These are phyloP conservation scores for Chinchilla lanigera DNA, from an alignment of 2,113 vertebrate species.

Conservation along the genomic window DNA sequence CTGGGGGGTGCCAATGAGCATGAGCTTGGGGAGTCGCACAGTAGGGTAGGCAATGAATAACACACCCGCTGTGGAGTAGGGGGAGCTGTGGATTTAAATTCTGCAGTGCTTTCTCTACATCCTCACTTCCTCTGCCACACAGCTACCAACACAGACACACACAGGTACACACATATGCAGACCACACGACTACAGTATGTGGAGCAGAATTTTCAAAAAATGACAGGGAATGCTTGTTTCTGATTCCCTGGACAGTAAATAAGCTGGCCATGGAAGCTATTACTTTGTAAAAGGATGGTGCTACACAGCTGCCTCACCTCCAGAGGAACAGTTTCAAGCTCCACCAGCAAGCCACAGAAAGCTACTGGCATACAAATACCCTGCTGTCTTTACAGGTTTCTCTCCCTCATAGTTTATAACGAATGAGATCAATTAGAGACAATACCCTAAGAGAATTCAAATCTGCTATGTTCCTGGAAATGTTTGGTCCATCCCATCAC, in stretches of 20 bases:
- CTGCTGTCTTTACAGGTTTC: background rate
- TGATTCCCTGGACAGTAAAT: background rate
- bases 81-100: background rate
- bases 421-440: background rate
- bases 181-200: background rate
- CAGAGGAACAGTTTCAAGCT: background rate
- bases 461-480: background rate
- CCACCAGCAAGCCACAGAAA: background rate
- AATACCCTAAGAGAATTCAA: background rate
- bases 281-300: background rate
- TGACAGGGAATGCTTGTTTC: background rate
- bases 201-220: constrained; percentile 6
- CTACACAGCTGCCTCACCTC: background rate
- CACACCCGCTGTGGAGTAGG: background rate
- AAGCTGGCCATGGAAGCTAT: background rate
- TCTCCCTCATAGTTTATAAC: background rate
- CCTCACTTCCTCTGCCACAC: background rate
- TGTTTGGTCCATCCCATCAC: background rate
- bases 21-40: background rate
- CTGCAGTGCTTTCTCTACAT: background rate
- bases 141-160: background rate
- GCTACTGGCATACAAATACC: background rate
- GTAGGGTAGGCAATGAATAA: background rate
- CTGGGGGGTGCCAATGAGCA: background rate
- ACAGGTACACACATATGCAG: background rate